Base-by-base conservation (phyloP, 2,797 vertebrate species). In the Callimico goeldii region DNA sequence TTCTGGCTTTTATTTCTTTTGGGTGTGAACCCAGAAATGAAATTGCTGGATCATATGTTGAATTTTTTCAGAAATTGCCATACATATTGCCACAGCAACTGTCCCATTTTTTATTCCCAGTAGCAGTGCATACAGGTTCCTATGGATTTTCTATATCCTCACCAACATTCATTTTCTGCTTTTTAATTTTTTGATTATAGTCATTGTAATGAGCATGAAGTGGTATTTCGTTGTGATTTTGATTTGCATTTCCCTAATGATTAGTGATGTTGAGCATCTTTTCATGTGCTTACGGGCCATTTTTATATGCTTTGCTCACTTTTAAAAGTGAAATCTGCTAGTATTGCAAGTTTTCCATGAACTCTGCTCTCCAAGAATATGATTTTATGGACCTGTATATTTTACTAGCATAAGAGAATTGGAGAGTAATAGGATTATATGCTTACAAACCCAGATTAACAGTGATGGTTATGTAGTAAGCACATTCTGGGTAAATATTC, bases 361-460 rank as follows among this genome's bases (percentile, higher is more conserved):
- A 93, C 6, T 91, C 50, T 93, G 22, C 88, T 92, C 30, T 97
- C 75, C 84, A 97, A 48, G 91, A 72, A 73, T 77, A 89, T 48
- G 12, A 19, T 87, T 97, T 97, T 64, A 67, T 93, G 67, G 85
- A 70, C 90, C 93, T 98, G 41, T 57, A 10, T 76, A 48, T 96
- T 98, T 88, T 98, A 61, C 93, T 76, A 97, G 61, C 26, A 77
- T 96, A 43, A 76, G 73, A 26, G 94, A 95, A 94, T 88, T 93
- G 55, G 67, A 97, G 94, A 97, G 91, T 70, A 94, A 13, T 26
- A 89, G 57, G 67, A 93, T 7, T 67, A 61, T 87, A 30, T 12
- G 26, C 4, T 28, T 28, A 73, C 52, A 86, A 61, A 14, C 75
- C 24, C 64, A 95, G 90, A 79, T 6, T 3, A 41, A n/a, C 70